Conservation (phyloP, 2,888 invertebrate genomes). For the Spisula subtruncata region DNA sequence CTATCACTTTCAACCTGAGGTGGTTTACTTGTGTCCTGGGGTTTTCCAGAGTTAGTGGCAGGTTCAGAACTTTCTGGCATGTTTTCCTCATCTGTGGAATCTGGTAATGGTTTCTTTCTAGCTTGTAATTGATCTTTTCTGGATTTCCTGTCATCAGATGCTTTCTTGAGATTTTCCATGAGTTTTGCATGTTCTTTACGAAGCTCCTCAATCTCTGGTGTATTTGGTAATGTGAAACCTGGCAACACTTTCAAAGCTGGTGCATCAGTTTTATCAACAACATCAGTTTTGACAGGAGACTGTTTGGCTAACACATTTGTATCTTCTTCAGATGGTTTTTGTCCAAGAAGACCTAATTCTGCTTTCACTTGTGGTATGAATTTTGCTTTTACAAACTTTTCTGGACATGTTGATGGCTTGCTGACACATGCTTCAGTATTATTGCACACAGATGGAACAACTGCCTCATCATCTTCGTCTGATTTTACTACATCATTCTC, state of each 20-base stretch:
- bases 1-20: not conserved
- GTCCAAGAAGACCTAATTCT: slow-evolving; percentile 54
- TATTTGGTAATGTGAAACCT: slow-evolving; percentile 62
- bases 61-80: not conserved
- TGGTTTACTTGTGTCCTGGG: not conserved
- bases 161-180: slow-evolving; percentile 78
- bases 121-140: slow-evolving; percentile 68
- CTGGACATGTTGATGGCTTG: not conserved
- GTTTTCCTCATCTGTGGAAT: slow-evolving; percentile 13
- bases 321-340: not conserved
- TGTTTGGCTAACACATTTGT: not conserved
- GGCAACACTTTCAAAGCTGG: slow-evolving; percentile 32
- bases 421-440: not conserved
- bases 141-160: slow-evolving; percentile 69
- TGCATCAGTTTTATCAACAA: not conserved
- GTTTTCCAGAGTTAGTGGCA: not conserved
- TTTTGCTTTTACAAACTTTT: not conserved
- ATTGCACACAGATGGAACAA: not conserved
- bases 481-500: slow-evolving; percentile 21
- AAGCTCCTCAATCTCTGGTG: slow-evolving; percentile 79
- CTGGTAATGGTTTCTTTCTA: slow-evolving; percentile 49
- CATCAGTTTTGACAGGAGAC: not conserved
- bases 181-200: slow-evolving; percentile 81
- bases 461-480: slow-evolving; percentile 14
- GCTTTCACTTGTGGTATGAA: slow-evolving; percentile 59